Conservation (phyloP, 2,113 vertebrate species). For the Podiceps cristatus region DNA sequence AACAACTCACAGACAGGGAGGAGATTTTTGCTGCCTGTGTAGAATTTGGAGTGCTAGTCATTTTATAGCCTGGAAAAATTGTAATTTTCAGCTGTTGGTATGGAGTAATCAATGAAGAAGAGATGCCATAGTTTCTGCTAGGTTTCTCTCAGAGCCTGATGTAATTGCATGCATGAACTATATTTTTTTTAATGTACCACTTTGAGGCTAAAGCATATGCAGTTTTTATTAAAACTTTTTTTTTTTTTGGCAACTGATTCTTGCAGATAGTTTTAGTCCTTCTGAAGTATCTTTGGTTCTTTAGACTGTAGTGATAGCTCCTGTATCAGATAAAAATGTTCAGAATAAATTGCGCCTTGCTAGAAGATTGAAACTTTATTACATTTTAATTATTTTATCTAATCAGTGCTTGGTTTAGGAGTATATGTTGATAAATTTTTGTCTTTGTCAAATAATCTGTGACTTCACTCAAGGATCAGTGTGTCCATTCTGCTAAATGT, state of each 20-base stretch:
- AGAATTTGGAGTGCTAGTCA: constrained; percentile 56
- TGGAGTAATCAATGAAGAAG: constrained; percentile 45
- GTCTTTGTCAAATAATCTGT: background rate
- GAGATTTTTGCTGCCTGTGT: constrained; percentile 58
- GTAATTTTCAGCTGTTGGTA: constrained; percentile 63
- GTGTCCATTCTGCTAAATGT: background rate
- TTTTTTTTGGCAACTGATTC: background rate
- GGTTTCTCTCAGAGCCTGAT: constrained; percentile 21
- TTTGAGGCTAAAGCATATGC: background rate
- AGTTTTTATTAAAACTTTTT: background rate
- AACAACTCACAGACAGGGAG: constrained; percentile 63
- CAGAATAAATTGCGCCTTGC: background rate
- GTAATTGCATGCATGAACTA: background rate
- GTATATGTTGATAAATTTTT: background rate
- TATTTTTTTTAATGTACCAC: background rate
- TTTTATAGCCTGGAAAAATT: constrained; percentile 66
- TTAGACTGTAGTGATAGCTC: background rate
- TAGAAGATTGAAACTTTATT: background rate
- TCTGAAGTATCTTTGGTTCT: background rate
- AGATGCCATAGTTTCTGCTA: constrained; percentile 28
- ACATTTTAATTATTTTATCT: background rate
- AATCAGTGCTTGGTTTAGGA: background rate
- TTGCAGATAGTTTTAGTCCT: background rate
- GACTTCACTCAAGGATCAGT: background rate
- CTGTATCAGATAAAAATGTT: background rate